Conservation (phyloP, 2,113 vertebrate genomes). For the Centropus unirufus region DNA sequence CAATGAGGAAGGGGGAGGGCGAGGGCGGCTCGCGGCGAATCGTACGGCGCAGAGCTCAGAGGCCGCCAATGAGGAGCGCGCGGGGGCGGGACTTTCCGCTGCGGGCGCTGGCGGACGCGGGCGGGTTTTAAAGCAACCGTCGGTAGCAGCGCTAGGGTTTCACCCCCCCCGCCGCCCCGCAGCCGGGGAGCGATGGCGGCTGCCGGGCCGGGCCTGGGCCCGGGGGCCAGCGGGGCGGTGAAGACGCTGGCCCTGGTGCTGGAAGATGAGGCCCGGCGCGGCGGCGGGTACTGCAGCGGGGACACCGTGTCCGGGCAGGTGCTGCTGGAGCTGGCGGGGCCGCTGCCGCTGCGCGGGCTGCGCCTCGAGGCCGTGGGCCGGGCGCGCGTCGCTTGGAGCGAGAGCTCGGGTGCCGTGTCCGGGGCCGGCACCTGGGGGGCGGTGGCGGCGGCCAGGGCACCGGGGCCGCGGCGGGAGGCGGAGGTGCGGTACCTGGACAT, state of each 20-base stretch:
- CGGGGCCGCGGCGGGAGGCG: conserved; percentile 8
- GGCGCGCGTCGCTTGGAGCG: conserved; percentile 73
- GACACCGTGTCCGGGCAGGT: conserved; percentile 78
- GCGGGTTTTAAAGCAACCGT: conserved; percentile 65
- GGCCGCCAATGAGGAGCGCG: conserved; percentile 2
- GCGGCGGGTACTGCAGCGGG: conserved; percentile 69
- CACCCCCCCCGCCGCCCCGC: neutral
- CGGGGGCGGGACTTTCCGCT: neutral
- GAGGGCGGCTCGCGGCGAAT: conserved; percentile 5
- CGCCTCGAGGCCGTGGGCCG: conserved; percentile 72
- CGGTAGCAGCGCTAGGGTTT: neutral
- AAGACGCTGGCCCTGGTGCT: conserved; percentile 71
- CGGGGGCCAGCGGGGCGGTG: conserved; percentile 29
- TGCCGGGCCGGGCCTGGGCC: neutral
- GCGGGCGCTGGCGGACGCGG: neutral
- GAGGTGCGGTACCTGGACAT: conserved; percentile 76
- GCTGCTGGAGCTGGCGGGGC: conserved; percentile 69
- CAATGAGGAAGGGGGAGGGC: neutral
- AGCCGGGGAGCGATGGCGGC: conserved; percentile 55
- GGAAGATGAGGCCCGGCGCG: conserved; percentile 62
- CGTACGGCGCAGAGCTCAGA: neutral
- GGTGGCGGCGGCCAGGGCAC: neutral
- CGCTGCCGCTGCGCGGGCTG: conserved; percentile 60
- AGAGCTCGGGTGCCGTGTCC: neutral
- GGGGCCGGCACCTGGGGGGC: neutral